Percentiles rank a stretch among this genome's conserved stretches.
These are phyloP conservation scores for Tachina fera DNA, from an alignment of 2,888 invertebrate species.

Conservation along the genomic window DNA sequence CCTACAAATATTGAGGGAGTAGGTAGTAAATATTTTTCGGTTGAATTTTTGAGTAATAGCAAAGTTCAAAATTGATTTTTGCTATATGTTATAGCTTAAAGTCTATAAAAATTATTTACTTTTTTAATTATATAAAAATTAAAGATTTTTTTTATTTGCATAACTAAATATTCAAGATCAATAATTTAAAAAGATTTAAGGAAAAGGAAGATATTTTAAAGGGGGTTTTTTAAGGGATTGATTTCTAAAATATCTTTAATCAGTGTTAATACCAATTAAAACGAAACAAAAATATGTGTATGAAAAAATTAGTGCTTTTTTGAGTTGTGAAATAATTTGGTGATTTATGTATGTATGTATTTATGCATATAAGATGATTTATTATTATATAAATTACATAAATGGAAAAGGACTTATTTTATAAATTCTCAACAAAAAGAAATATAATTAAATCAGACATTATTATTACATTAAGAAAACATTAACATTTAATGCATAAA, in stretches of 20 bases:
- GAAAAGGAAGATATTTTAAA: conserved; percentile 20
- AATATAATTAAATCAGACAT: conserved; percentile 21
- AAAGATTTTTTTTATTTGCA: conserved; percentile 30
- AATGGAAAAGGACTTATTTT: conserved; percentile 60
- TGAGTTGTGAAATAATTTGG: conserved; percentile 62
- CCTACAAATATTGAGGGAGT: conserved; percentile 49
- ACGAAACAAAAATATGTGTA: conserved; percentile 54
- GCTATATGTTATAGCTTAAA: conserved; percentile 60
- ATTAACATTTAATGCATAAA: conserved; percentile 44
- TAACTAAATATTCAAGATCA: conserved; percentile 46
- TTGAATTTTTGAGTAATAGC: conserved; percentile 29
- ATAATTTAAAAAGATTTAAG: conserved; percentile 43
- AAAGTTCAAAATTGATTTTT: conserved; percentile 45
- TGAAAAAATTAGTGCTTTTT: conserved; percentile 60
- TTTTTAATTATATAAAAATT: conserved; percentile 52
- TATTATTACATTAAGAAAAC: conserved; percentile 47
- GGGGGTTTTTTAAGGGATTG: conserved; percentile 5
- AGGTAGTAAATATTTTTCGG: conserved; percentile 13
- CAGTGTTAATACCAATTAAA: conserved; percentile 66
- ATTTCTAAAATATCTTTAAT: conserved; percentile 46
- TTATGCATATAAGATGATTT: conserved; percentile 35
- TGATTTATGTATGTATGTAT: conserved; percentile 40
- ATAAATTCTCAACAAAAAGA: conserved; percentile 43
- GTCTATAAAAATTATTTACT: conserved; percentile 57
- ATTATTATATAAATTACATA: background rate